These are phyloP conservation scores for Scotopteryx bipunctaria DNA, from an alignment of 2,888 invertebrate genomes.

Conservation along the genomic window DNA sequence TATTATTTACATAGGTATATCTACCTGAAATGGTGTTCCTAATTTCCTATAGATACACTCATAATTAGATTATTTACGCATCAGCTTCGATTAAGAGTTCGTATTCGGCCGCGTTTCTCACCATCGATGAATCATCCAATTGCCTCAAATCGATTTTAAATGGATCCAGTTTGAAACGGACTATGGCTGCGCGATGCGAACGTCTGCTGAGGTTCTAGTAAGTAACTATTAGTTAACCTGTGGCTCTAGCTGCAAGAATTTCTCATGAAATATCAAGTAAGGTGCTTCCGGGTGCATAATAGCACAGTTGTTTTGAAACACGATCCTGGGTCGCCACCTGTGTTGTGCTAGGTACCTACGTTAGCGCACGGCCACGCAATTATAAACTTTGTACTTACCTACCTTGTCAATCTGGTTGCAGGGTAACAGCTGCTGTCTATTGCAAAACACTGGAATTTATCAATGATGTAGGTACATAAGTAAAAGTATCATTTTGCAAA, in stretches of 20 bases:
- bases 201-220: conserved; percentile 14
- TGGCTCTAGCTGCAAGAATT: conserved; percentile 48
- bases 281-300: conserved; percentile 55
- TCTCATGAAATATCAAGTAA: conserved; percentile 51
- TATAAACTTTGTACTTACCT: conserved; percentile 25
- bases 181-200: background rate
- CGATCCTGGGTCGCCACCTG: conserved; percentile 48
- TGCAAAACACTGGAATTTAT: background rate
- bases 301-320: conserved; percentile 62
- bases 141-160: background rate
- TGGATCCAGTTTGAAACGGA: conserved; percentile 15
- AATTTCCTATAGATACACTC: too few relatives aligned
- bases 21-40: too few relatives aligned
- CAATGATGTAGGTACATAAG: background rate
- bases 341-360: too few relatives aligned
- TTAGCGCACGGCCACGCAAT: conserved; percentile 21
- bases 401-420: conserved; percentile 16
- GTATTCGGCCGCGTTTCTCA: too few relatives aligned
- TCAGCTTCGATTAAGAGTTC: too few relatives aligned
- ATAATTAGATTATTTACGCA: too few relatives aligned
- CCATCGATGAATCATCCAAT: conserved; percentile 10
- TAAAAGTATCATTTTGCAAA: too few relatives aligned
- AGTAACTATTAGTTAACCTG: too few relatives aligned
- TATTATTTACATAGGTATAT: too few relatives aligned
- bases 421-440: conserved; percentile 18